phyloP scores from a whole-genome alignment of 2,888 invertebrate species.

The Elgonia sp. region DNA sequence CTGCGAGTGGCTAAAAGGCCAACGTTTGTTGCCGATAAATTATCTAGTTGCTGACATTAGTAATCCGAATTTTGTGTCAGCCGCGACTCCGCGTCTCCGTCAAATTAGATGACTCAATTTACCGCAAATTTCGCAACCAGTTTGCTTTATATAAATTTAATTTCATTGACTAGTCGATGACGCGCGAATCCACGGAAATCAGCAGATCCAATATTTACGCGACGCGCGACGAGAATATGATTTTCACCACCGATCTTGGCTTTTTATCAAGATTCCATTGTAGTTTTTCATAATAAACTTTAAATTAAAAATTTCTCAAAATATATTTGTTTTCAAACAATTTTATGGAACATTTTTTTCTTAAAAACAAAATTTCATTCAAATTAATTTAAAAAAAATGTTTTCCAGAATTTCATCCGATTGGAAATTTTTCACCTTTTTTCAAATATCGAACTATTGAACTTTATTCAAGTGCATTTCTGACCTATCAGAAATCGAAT shows the following conservation, averaged over 20 bases:
- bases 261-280: too few species aligned
- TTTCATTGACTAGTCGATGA: slow-evolving; percentile 43
- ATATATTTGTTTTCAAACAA: too few species aligned
- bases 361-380: too few species aligned
- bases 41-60: slow-evolving; percentile 49
- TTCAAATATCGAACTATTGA: too few species aligned
- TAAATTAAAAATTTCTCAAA: too few species aligned
- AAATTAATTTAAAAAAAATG: too few species aligned
- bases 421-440: too few species aligned
- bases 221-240: slow-evolving; percentile 17
- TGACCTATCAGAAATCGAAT: too few species aligned
- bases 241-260: neutral
- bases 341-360: too few species aligned
- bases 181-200: slow-evolving; percentile 42
- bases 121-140: slow-evolving; percentile 41
- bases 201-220: slow-evolving; percentile 56
- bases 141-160: slow-evolving; percentile 47
- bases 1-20: slow-evolving; percentile 3
- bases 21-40: slow-evolving; percentile 39
- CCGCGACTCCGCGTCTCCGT: slow-evolving; percentile 26
- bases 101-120: slow-evolving; percentile 61
- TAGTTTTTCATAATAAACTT: too few species aligned
- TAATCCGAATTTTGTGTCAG: slow-evolving; percentile 50
- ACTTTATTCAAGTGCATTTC: too few species aligned
- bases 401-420: too few species aligned